Base-by-base conservation (phyloP, 2,797 vertebrate species). In the Spatula clypeata region DNA sequence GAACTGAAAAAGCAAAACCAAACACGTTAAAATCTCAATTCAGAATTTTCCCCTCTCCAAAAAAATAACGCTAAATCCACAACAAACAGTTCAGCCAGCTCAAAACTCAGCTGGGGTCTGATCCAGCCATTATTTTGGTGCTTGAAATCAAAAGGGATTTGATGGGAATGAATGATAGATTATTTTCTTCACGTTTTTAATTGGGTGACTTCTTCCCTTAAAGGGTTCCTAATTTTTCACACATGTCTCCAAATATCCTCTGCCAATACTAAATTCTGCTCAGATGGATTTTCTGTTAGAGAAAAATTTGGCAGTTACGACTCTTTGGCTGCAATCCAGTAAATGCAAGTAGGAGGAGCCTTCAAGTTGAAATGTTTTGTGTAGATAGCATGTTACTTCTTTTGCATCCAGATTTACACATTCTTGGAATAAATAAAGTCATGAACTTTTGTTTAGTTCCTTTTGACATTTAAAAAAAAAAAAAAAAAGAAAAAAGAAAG, bases 241-340 rank as follows among this genome's bases (percentile, higher is more conserved):
- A 96, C 94, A 96, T 95, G 95, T 95, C 91, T 93, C 93, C 74
- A 95, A 51, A 90, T 26, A 58, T 85, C 49, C 60, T 94, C 86
- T 97, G 96, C 95, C 95, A 97, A 95, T 82, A 94, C n/a, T 94
- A 92, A 82, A 97, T 94, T 90, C 90, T 95, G 88, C 80, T 96
- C 94, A 96, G 93, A 97, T 96, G 96, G 93, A 92, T 97, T 97
- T 95, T 97, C 80, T 92, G 49, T 77, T 84, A 82, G 54, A 90
- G 71, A 95, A 94, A 84, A 95, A 89, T 80, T 82, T 97, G 95
- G 95, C 95, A 94, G 95, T 74, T 93, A 51, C 29, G 77, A 60
- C 34, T 77, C 60, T 66, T 84, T 96, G 95, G 93, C 93, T 11
- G 2, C 54, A 94, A 88, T 92, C 94, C 95, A 97, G 77, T 71